Evolutionary conservation across 2,888 invertebrate genomes (phyloP).

Genomic region (Eretmocerus hayati): DNA sequence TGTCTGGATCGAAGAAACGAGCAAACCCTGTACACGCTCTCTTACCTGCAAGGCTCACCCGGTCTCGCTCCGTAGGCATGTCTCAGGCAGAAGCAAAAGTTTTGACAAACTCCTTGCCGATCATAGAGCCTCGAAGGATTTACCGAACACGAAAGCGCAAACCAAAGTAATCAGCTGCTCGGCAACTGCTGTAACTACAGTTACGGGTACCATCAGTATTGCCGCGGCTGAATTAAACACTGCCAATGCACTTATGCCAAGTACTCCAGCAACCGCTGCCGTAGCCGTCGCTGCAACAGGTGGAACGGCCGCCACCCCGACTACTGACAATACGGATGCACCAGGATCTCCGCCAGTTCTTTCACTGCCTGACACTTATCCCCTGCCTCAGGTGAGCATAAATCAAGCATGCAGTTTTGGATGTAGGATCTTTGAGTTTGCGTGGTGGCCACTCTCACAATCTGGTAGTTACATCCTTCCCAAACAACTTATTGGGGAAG

Average conservation of each 20-base stretch:
- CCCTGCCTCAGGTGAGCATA: constrained; percentile 42
- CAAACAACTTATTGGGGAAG: not conserved
- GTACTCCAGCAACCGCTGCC: constrained; percentile 37
- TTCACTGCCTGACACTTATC: constrained; percentile 44
- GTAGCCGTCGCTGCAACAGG: constrained; percentile 36
- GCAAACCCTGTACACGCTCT: constrained; percentile 71
- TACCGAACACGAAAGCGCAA: constrained; percentile 15
- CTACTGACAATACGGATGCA: constrained; percentile 56
- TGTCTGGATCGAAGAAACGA: constrained; percentile 61
- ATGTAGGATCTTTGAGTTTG: constrained; percentile 5
- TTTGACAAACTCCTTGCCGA: constrained; percentile 71
- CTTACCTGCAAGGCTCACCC: constrained; percentile 67
- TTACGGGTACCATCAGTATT: constrained; percentile 6
- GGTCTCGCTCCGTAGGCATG: constrained; percentile 62
- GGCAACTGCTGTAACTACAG: constrained; percentile 19
- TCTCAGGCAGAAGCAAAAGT: constrained; percentile 63
- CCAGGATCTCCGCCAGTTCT: constrained; percentile 47
- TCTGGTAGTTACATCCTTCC: constrained; percentile 1
- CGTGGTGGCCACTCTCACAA: constrained; percentile 20
- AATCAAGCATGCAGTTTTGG: not conserved
- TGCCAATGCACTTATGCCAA: not conserved
- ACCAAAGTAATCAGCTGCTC: constrained; percentile 20
- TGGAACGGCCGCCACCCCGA: constrained; percentile 25
- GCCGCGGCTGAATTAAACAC: not conserved
- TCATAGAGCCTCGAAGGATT: constrained; percentile 61